Evolutionary conservation across 1,140 invertebrate species (phyloP).

Genomic region (Metopolophium dirhodum): DNA sequence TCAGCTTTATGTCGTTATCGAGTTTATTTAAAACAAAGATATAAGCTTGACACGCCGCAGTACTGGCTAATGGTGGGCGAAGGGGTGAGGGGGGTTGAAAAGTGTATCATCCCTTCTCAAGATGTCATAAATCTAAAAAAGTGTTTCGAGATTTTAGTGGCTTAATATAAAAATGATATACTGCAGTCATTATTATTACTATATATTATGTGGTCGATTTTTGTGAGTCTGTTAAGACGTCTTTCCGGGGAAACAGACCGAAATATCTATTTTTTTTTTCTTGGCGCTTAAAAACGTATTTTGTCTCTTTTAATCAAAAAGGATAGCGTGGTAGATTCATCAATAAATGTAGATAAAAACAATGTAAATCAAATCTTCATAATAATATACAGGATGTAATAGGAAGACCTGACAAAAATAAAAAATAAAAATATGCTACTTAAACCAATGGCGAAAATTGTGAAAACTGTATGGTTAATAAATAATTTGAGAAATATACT

Average conservation of each 20-base stretch:
- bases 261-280: not conserved
- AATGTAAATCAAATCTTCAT: not conserved
- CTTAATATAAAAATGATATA: slow-evolving; percentile 22
- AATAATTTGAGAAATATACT: no score
- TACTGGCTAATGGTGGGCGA: not conserved
- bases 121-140: slow-evolving; percentile 18
- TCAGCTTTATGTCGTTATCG: not conserved
- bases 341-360: not conserved
- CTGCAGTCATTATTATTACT: not conserved
- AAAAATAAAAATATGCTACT: no score
- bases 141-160: not conserved
- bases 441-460: no score
- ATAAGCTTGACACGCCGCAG: not conserved
- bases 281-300: not conserved
- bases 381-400: not conserved
- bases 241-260: not conserved
- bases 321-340: not conserved
- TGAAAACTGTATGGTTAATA: no score
- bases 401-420: no score
- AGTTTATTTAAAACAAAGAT: not conserved
- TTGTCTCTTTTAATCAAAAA: not conserved
- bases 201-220: slow-evolving; percentile 3
- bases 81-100: not conserved
- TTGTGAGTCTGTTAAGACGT: not conserved
- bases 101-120: not conserved